These are phyloP conservation scores for Pterocles orientalis DNA, from an alignment of 2,113 vertebrate species.

Conservation along the genomic window DNA sequence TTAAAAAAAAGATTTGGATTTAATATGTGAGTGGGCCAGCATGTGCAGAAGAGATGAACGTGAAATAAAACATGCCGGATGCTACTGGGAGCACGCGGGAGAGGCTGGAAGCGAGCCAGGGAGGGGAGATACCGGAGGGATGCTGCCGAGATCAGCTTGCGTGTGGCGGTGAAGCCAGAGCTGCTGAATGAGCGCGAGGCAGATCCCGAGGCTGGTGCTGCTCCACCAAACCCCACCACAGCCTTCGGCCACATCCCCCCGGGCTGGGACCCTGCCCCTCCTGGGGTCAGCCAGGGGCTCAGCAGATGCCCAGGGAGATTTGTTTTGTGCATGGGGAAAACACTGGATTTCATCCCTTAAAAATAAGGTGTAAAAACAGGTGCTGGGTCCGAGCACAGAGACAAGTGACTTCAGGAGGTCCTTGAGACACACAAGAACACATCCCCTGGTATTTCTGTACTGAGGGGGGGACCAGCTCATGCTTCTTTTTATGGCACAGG, in stretches of 20 bases:
- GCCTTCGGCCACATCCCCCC: neutral
- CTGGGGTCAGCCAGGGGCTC: rapidly evolving
- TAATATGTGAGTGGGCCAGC: constrained; percentile 36
- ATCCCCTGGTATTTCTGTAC: rapidly evolving
- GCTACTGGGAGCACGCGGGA: neutral
- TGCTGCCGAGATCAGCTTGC: neutral
- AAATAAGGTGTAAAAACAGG: neutral
- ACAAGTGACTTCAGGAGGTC: rapidly evolving
- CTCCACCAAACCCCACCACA: neutral
- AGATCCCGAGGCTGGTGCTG: rapidly evolving
- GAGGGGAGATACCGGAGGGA: neutral
- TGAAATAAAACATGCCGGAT: constrained; percentile 51
- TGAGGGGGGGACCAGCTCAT: neutral
- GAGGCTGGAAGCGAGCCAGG: constrained; percentile 18
- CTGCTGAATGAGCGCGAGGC: neutral
- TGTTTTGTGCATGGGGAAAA: rapidly evolving
- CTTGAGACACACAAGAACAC: rapidly evolving
- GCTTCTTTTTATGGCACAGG: rapidly evolving
- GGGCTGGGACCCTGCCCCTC: neutral
- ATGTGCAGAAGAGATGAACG: constrained; percentile 52
- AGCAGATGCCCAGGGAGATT: neutral
- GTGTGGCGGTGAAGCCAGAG: neutral
- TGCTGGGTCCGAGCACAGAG: too few species aligned
- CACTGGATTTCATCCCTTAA: neutral
- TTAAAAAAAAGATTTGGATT: neutral